A percentile compares a stretch with the other conserved stretches of the same genome.
phyloP scores from a whole-genome alignment of 2,888 invertebrate species.

The Orchestes rusci region DNA sequence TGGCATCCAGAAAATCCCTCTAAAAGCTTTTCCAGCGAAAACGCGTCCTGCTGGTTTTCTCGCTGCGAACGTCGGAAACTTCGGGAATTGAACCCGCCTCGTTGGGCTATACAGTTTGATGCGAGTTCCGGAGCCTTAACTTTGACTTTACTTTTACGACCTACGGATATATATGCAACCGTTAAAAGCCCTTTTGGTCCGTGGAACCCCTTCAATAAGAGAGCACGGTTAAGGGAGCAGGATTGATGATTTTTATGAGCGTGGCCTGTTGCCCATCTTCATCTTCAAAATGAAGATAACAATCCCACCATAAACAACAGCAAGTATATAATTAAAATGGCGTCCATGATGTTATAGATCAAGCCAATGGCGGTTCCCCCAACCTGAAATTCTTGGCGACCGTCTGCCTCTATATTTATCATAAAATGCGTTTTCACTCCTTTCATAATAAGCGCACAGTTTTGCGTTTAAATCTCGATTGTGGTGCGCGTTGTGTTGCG shows the following conservation, averaged over 20 bases:
- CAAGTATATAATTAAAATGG: no score
- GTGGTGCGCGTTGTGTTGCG: constrained; percentile 9
- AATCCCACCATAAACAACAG: no score
- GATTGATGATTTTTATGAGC: no score
- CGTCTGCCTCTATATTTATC: constrained; percentile 22
- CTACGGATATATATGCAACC: constrained; percentile 22
- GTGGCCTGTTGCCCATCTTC: no score
- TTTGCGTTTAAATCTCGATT: constrained; percentile 17
- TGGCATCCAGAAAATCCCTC: neutral
- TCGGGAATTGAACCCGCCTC: constrained; percentile 15
- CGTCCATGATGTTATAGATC: constrained; percentile 3
- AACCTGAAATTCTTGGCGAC: constrained; percentile 15
- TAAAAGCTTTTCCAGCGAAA: constrained; percentile 16
- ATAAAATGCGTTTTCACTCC: constrained; percentile 15
- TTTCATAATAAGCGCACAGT: constrained; percentile 23
- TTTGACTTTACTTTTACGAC: constrained; percentile 30
- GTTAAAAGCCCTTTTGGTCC: no score
- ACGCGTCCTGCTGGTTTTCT: constrained; percentile 13
- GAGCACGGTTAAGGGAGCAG: no score
- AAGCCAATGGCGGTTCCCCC: no score
- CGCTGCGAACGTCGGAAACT: constrained; percentile 12
- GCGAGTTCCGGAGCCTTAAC: constrained; percentile 30
- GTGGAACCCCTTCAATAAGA: no score
- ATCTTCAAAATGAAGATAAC: no score
- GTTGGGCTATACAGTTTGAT: constrained; percentile 29